These are phyloP conservation scores for Mycetomoellerius zeteki DNA, from an alignment of 1,140 invertebrate species.

Conservation along the genomic window DNA sequence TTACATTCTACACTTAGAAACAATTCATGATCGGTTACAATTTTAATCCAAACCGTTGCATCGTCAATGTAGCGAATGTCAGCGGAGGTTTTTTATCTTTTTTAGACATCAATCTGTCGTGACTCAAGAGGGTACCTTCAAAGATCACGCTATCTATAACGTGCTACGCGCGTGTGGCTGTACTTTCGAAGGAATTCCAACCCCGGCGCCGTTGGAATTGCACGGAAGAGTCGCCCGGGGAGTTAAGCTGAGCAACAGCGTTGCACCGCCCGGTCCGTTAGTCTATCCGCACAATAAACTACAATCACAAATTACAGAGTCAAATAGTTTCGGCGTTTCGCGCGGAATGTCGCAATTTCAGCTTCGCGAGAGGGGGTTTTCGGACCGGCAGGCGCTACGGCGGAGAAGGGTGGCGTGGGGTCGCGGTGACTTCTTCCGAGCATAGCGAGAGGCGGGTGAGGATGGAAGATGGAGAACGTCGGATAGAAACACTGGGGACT, in stretches of 20 bases:
- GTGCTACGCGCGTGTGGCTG: conserved; percentile 59
- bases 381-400: conserved; percentile 52
- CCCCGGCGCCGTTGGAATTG: conserved; percentile 70
- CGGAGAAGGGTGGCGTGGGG: conserved; percentile 22
- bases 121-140: conserved; percentile 58
- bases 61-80: conserved; percentile 39
- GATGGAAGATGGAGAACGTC: conserved; percentile 71
- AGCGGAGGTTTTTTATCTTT: background rate
- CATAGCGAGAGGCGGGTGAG: conserved; percentile 35
- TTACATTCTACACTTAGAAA: no score
- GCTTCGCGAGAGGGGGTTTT: conserved; percentile 82
- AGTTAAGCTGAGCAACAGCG: conserved; percentile 74
- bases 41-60: conserved; percentile 47
- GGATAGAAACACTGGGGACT: conserved; percentile 64
- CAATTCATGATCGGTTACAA: background rate
- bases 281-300: conserved; percentile 87
- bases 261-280: conserved; percentile 76
- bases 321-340: conserved; percentile 87
- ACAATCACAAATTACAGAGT: conserved; percentile 87
- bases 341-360: conserved; percentile 87
- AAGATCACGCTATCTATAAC: conserved; percentile 73
- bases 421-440: conserved; percentile 74
- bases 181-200: conserved; percentile 73
- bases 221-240: conserved; percentile 73
- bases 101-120: conserved; percentile 62